Conservation (phyloP, 2,797 vertebrate genomes). For the Crenichthys baileyi region DNA sequence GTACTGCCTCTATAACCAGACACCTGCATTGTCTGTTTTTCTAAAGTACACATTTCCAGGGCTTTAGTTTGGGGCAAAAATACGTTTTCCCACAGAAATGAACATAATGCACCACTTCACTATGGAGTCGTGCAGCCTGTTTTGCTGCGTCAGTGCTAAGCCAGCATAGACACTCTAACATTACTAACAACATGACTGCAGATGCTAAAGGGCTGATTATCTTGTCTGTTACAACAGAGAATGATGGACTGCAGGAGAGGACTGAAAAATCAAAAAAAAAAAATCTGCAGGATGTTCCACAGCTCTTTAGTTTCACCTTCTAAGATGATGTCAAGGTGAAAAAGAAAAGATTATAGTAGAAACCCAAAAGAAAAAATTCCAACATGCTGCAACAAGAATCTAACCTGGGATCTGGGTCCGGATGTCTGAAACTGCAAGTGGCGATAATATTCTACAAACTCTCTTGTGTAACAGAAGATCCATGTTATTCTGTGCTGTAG, state of each 20-base stretch:
- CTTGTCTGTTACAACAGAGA: neutral
- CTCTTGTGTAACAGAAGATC: neutral
- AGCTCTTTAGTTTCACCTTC: no score
- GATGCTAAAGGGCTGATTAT: constrained; percentile 11
- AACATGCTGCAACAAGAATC: constrained; percentile 3
- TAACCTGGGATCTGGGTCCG: neutral
- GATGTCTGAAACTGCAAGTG: neutral
- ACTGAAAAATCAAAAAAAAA: neutral
- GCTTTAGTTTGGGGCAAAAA: neutral
- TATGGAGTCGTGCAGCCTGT: neutral
- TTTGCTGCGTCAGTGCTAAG: constrained; percentile 46
- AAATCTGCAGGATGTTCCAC: neutral
- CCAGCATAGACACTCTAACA: constrained; percentile 27
- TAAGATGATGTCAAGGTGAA: neutral
- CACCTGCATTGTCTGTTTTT: neutral
- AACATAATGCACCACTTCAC: constrained; percentile 15
- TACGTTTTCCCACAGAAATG: neutral
- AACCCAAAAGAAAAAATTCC: neutral
- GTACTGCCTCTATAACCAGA: neutral
- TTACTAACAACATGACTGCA: constrained; percentile 26
- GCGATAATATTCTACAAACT: no score
- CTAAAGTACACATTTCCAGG: neutral
- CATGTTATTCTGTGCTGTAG: neutral
- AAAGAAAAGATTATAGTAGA: neutral
- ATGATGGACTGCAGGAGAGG: neutral